Evolutionary conservation across 2,113 vertebrate species (phyloP), one percentile per base, ranked within the genome.

Genomic region (Muntiacus muntjak): DNA sequence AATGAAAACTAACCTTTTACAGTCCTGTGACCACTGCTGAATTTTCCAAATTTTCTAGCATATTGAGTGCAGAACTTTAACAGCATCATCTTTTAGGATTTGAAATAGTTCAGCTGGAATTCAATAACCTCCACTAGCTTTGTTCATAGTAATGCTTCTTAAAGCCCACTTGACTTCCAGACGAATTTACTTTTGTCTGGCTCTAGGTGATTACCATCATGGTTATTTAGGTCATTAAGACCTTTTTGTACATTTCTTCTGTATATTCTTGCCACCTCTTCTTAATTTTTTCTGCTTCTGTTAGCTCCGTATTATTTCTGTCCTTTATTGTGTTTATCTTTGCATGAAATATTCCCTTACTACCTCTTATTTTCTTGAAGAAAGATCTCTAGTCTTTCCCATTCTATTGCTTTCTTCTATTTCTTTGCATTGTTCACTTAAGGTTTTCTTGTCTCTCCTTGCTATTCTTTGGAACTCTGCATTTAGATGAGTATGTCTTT

Each of bases 181-280:
- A 67, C 0, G 8, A 67, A 33, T 36, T 67, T 16, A n/a, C 64
- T 19, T 36, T 67, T 0, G 0, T 19, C 16, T 4, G 16, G 64
- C 33, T 67, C 17, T 67, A 67, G 33, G 33, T 36, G 17, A 67
- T 21, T 21, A 36, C 17, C 64, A 36, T 67, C 8, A 67, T 21
- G 64, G 33, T 36, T 67, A 19, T 67, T 17, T 67, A n/a, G 33
- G 64, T 67, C 64, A 36, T 67, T 67, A 36, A 67, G 64, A 67
- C 33, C 33, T n/a, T 67, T n/a, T 67, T 67, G 33, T n/a, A 67
- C 62, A 67, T n/a, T 64, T 64, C 30, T 67, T 67, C 33, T 67
- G 62, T 67, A 67, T n/a, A n/a, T 36, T 67, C 33, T 67, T 67
- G 16, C 64, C 64, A 67, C 8, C 33, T 67, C 33, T 67, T 19